Conservation (phyloP, 2,797 vertebrate genomes). For the Myioborus melanocephalus region DNA sequence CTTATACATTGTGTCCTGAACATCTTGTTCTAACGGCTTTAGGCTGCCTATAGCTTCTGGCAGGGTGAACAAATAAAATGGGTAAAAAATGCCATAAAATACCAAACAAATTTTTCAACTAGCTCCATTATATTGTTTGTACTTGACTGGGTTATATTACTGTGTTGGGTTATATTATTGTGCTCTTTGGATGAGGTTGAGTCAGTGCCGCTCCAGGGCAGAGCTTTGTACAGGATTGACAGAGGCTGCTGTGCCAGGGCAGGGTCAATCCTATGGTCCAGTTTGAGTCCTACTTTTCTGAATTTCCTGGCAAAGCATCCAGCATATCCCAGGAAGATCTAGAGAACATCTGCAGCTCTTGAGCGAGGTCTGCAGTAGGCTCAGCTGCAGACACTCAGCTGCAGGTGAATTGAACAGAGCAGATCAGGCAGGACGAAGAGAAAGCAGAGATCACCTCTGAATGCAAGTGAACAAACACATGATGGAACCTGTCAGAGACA, state of each 20-base stretch:
- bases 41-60: not conserved
- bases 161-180: not conserved
- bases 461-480: not conserved
- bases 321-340: not conserved
- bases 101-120: not conserved
- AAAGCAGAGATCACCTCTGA: not conserved
- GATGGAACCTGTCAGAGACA: not conserved
- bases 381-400: not conserved
- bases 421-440: not conserved
- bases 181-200: not conserved
- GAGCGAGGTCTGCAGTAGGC: not conserved
- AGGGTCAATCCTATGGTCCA: not conserved
- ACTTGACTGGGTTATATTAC: not conserved
- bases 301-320: not conserved
- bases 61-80: not conserved
- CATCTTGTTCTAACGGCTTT: not conserved
- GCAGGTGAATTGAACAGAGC: not conserved
- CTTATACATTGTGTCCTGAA: not conserved
- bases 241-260: not conserved
- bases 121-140: not conserved
- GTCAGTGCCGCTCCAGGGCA: not conserved
- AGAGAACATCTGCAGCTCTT: not conserved
- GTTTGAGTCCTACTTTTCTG: not conserved
- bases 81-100: conserved; percentile 9
- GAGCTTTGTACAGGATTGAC: fast-evolving